Evolutionary conservation across 2,888 invertebrate genomes (phyloP).

Genomic region (Cheilosia urbana): DNA sequence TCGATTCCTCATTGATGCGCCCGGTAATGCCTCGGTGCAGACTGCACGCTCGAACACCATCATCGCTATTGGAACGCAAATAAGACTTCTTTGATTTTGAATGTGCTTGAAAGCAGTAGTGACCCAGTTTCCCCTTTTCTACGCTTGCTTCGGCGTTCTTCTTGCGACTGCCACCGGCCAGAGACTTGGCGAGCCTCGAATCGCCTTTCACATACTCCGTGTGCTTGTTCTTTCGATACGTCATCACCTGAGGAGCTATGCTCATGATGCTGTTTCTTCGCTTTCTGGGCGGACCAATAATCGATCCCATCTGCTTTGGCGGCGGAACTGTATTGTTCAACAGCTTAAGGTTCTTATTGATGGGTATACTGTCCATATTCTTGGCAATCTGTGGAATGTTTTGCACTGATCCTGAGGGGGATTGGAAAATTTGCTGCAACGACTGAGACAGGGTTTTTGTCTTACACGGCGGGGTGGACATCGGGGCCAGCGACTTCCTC

Average conservation of each 20-base stretch:
- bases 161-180: not conserved
- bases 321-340: slow-evolving; percentile 34
- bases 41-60: slow-evolving; percentile 35
- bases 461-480: slow-evolving; percentile 34
- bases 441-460: slow-evolving; percentile 76
- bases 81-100: slow-evolving; percentile 25
- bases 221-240: slow-evolving; percentile 31
- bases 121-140: slow-evolving; percentile 11
- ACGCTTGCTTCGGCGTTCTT: not conserved
- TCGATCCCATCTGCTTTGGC: slow-evolving; percentile 12
- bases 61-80: slow-evolving; percentile 52
- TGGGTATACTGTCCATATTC: not conserved
- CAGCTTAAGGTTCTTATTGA: slow-evolving; percentile 22
- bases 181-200: not conserved
- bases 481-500: slow-evolving; percentile 25
- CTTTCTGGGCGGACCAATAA: slow-evolving; percentile 25
- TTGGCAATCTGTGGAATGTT: slow-evolving; percentile 50
- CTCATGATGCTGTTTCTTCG: slow-evolving; percentile 62
- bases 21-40: not conserved
- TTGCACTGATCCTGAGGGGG: slow-evolving; percentile 57
- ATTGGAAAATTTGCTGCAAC: slow-evolving; percentile 77
- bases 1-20: slow-evolving; percentile 22
- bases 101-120: slow-evolving; percentile 34
- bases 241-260: slow-evolving; percentile 21
- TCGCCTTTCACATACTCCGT: slow-evolving; percentile 9